phyloP scores from a whole-genome alignment of 2,888 invertebrate species.

The Cheilosia grossa region DNA sequence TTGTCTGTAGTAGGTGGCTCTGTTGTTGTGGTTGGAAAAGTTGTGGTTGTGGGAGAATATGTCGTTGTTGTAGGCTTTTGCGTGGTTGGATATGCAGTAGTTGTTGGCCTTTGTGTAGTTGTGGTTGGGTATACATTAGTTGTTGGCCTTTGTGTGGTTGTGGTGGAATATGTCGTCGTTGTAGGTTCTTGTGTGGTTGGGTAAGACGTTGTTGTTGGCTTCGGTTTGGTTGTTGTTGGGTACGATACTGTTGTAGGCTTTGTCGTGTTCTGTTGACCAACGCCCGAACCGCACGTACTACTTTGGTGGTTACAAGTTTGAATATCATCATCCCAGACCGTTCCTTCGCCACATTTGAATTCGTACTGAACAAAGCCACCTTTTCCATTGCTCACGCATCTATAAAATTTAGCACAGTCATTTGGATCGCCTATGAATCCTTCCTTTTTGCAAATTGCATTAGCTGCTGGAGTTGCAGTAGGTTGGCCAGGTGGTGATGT shows the following conservation, averaged over 20 bases:
- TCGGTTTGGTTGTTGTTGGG: constrained; percentile 48
- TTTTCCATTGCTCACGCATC: constrained; percentile 87
- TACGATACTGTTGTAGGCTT: constrained; percentile 20
- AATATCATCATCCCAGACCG: constrained; percentile 85
- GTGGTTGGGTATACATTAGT: not conserved
- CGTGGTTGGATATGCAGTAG: constrained; percentile 15
- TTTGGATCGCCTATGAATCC: constrained; percentile 83
- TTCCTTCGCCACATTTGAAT: constrained; percentile 87
- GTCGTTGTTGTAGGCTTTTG: constrained; percentile 11
- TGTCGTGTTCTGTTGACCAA: constrained; percentile 33
- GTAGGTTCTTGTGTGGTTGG: constrained; percentile 14
- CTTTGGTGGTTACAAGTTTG: constrained; percentile 81
- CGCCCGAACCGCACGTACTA: constrained; percentile 74
- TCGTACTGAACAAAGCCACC: constrained; percentile 86
- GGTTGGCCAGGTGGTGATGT: constrained; percentile 11
- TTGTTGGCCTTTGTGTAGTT: constrained; percentile 47
- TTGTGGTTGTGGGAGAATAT: constrained; percentile 31
- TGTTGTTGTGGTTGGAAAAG: constrained; percentile 7
- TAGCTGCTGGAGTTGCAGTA: constrained; percentile 55
- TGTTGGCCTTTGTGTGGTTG: constrained; percentile 32
- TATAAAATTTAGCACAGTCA: constrained; percentile 87
- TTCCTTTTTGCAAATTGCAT: constrained; percentile 79
- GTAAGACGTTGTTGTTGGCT: constrained; percentile 18
- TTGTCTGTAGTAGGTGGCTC: constrained; percentile 33
- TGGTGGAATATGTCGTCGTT: constrained; percentile 49